A percentile compares a stretch with the other conserved stretches of the same genome.
phyloP scores from a whole-genome alignment of 2,888 invertebrate species.

The Hyalella azteca region DNA sequence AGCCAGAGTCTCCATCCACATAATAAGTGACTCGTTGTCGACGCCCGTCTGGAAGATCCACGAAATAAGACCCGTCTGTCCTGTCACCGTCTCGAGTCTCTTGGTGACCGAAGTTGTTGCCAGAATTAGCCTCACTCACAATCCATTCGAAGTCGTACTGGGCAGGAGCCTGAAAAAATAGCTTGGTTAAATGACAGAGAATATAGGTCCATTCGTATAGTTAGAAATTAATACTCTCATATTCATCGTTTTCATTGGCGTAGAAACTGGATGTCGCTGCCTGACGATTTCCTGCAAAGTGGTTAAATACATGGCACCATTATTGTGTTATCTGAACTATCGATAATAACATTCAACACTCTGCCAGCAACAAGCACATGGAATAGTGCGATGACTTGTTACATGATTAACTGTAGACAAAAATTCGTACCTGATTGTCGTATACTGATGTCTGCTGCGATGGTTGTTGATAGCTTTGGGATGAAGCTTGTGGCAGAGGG shows the following conservation, averaged over 20 bases:
- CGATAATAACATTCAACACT: no score
- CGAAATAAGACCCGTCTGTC: slow-evolving; percentile 11
- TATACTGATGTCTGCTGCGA: neutral
- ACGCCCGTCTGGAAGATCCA: slow-evolving; percentile 19
- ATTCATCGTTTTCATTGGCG: no score
- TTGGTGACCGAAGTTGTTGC: slow-evolving; percentile 12
- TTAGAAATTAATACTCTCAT: no score
- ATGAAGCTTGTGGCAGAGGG: neutral
- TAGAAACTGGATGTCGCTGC: no score
- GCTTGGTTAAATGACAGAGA: neutral
- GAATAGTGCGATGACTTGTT: no score
- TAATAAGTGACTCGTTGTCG: slow-evolving; percentile 1
- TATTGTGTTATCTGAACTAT: no score
- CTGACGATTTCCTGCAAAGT: no score
- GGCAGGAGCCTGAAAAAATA: slow-evolving; percentile 2
- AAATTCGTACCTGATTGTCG: neutral
- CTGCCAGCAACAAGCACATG: no score
- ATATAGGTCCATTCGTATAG: neutral
- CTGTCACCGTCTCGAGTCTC: slow-evolving; percentile 13
- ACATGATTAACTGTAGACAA: neutral
- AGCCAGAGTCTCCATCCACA: slow-evolving; percentile 24
- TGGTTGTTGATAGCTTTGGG: neutral
- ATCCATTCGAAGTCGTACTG: slow-evolving; percentile 20
- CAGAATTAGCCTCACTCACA: slow-evolving; percentile 19
- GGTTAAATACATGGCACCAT: no score